Conservation (phyloP, 1,140 invertebrate species). For the Hycleus phaleratus region DNA sequence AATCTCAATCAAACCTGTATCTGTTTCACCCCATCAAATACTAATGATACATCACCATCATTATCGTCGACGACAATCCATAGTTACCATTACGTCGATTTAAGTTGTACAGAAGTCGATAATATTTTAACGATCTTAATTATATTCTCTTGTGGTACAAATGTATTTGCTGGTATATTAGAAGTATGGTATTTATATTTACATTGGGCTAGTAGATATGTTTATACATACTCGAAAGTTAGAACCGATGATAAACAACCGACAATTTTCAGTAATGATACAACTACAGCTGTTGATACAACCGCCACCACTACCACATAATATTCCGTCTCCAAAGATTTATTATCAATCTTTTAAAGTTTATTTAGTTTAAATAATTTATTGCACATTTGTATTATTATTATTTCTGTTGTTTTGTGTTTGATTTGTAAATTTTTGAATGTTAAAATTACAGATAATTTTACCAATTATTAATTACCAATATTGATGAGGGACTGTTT, state of each 20-base stretch:
- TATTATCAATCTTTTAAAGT: no score
- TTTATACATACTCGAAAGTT: slow-evolving; percentile 5
- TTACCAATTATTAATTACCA: no score
- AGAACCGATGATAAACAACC: slow-evolving; percentile 4
- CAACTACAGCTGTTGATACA: no score
- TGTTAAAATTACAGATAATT: no score
- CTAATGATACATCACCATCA: not conserved
- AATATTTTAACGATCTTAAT: slow-evolving; percentile 39
- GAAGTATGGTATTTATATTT: slow-evolving; percentile 43
- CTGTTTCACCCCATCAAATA: slow-evolving; percentile 23
- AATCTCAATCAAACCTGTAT: slow-evolving; percentile 35
- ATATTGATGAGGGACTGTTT: no score
- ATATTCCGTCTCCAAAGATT: no score
- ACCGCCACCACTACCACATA: no score
- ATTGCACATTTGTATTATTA: no score
- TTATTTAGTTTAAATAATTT: no score
- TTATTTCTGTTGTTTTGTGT: no score
- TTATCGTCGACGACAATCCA: slow-evolving; percentile 13
- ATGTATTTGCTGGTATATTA: slow-evolving; percentile 38
- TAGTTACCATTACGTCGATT: slow-evolving; percentile 40
- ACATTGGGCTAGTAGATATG: slow-evolving; percentile 42
- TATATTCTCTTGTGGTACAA: slow-evolving; percentile 38
- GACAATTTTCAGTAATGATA: not conserved
- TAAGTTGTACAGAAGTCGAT: slow-evolving; percentile 43
- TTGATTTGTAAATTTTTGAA: no score